Base-by-base conservation (phyloP, 2,888 invertebrate species). In the Ophion obscuratus region DNA sequence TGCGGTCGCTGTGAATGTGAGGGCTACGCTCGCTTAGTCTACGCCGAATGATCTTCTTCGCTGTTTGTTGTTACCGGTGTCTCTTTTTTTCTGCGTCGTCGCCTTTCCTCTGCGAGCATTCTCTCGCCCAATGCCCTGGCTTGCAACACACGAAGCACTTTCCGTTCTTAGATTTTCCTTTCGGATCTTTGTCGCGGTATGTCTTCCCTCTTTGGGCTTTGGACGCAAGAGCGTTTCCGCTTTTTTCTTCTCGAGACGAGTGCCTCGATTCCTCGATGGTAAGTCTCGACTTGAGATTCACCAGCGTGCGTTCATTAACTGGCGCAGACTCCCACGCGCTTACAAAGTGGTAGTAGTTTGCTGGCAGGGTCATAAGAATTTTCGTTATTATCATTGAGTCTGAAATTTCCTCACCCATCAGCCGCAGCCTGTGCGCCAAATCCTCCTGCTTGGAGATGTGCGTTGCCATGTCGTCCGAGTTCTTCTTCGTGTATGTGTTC, bases 391-490 rank as follows among this genome's bases (percentile, higher is more conserved):
- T 84, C 87, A 90, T 89, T 2, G 79, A 64, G n/a, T 89, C 84
- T 11, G 73, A 67, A 36, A 88, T 85, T 31, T 76, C 44, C 70
- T 90, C 88, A 79, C 80, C 85, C n/a, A 87, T 24, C 0, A 68
- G 11, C 14, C 70, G 27, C 7, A 90, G 80, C 14, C 81, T 67
- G 31, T 88, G 85, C 17, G 86, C 88, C 2, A 90, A 47, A 9
- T 90, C 87, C 17, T 87, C 77, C 0, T 90, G 61, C 59, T 88
- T 88, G 1, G 88, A 85, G 2, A 90, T 87, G 78, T 90, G 88
- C 0, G 85, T 85, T 0, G 84, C 76, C 2, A 90, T 89, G 24
- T 87, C 86, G 17, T 88, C 89, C 11, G 24, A 36, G 0, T 82
- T 31, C 36, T 86, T 67, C n/a, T 88, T 89, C 7, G 71, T 24